Conservation (phyloP, 2,797 vertebrate genomes). For the Halcyon smyrnensis region DNA sequence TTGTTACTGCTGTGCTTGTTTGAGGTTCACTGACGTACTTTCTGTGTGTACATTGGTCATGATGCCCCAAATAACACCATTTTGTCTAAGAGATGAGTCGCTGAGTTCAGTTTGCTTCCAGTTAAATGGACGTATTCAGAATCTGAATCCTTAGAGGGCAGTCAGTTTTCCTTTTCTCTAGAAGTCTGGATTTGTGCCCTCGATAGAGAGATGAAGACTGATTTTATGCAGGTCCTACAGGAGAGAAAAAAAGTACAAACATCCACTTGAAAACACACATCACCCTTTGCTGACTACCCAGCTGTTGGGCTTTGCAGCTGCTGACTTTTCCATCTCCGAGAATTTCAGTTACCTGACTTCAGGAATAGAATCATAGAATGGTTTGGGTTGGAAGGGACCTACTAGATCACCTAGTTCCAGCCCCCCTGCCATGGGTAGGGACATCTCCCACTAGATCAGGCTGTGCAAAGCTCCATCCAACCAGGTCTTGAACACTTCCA, state of each 20-base stretch:
- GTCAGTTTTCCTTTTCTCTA: background rate
- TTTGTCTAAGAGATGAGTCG: background rate
- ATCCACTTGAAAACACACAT: background rate
- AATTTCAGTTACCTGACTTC: background rate
- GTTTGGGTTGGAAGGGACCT: too few relatives aligned
- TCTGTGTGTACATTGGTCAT: background rate
- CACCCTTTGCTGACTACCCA: background rate
- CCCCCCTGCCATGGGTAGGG: too few relatives aligned
- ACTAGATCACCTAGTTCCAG: too few relatives aligned
- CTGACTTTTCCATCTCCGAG: background rate
- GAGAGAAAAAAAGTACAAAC: background rate
- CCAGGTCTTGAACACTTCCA: too few relatives aligned
- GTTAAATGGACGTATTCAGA: background rate
- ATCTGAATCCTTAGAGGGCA: background rate
- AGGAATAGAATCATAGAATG: background rate
- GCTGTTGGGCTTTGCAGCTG: background rate
- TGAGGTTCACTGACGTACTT: background rate
- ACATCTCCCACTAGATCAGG: too few relatives aligned
- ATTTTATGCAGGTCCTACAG: background rate
- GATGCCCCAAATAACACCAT: background rate
- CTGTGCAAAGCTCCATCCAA: too few relatives aligned
- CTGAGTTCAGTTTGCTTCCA: background rate
- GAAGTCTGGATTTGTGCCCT: background rate
- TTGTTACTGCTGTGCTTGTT: background rate
- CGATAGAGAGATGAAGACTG: background rate